Evolutionary conservation across 1,140 invertebrate genomes (phyloP).

Genomic region (Anastatus disparis): DNA sequence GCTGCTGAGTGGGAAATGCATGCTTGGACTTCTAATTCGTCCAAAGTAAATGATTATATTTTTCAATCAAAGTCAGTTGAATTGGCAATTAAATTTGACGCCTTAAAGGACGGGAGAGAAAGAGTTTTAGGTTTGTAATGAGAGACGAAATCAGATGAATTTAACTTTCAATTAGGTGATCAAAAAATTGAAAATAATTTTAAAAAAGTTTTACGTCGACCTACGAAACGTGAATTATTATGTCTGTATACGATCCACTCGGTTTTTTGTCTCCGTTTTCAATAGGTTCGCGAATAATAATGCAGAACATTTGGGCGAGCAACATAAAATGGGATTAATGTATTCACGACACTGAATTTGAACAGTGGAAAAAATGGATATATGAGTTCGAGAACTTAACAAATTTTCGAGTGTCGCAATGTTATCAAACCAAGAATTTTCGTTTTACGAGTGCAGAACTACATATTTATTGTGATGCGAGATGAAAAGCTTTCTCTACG

Average conservation of each 20-base stretch:
- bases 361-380: slow-evolving; percentile 22
- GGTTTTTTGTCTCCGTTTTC: slow-evolving; percentile 55
- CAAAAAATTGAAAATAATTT: too few relatives aligned
- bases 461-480: neutral
- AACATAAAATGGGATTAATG: slow-evolving; percentile 26
- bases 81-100: neutral
- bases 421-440: neutral
- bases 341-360: slow-evolving; percentile 10
- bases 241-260: slow-evolving; percentile 56
- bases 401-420: neutral
- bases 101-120: neutral
- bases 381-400: neutral
- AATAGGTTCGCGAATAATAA: slow-evolving; percentile 54
- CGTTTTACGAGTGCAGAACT: neutral
- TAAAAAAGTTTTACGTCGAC: neutral
- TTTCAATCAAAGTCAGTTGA: neutral
- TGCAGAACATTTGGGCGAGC: slow-evolving; percentile 53
- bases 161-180: neutral
- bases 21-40: neutral
- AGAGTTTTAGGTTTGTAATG: neutral
- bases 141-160: neutral
- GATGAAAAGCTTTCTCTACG: neutral
- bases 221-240: slow-evolving; percentile 42
- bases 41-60: neutral
- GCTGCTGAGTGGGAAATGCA: neutral